These are phyloP conservation scores for Naso thynnoides DNA, from an alignment of 2,797 vertebrate genomes.

Conservation along the genomic window DNA sequence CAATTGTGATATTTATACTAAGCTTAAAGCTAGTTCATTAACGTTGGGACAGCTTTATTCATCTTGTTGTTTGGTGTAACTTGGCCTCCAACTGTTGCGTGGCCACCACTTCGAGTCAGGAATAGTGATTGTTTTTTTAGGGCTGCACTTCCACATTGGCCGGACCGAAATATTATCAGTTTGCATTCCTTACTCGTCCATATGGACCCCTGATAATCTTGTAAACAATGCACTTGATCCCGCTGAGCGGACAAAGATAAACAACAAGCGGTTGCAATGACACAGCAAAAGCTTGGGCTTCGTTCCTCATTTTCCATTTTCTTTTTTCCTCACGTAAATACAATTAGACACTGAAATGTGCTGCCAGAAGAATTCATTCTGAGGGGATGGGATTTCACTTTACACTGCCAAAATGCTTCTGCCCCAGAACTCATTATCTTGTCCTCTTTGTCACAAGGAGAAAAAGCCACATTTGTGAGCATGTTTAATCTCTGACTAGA, in stretches of 20 bases:
- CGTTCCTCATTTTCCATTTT: constrained; percentile 43
- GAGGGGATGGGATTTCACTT: constrained; percentile 48
- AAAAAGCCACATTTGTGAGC: constrained; percentile 48
- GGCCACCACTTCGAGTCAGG: constrained; percentile 40
- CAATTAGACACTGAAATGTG: constrained; percentile 34
- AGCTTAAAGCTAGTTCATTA: background rate
- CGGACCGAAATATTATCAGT: constrained; percentile 59
- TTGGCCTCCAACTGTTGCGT: constrained; percentile 25
- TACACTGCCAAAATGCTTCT: constrained; percentile 49
- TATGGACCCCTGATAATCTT: constrained; percentile 68
- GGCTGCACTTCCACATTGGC: constrained; percentile 57
- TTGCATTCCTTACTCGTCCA: constrained; percentile 58
- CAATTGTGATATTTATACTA: background rate
- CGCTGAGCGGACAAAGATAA: constrained; percentile 64
- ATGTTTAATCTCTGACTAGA: constrained; percentile 57
- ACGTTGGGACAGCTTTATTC: constrained; percentile 10
- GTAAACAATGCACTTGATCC: constrained; percentile 64
- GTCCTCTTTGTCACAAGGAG: constrained; percentile 61
- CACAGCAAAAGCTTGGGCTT: constrained; percentile 54
- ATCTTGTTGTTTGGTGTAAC: constrained; percentile 7
- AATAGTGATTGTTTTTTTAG: constrained; percentile 54
- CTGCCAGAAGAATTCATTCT: constrained; percentile 66
- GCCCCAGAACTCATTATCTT: constrained; percentile 67
- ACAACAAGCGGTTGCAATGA: constrained; percentile 62
- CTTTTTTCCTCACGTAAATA: constrained; percentile 28